Percentiles rank a stretch among this genome's conserved stretches.
These are phyloP conservation scores for Peromyscus maniculatus DNA, from an alignment of 2,113 vertebrate species.

Conservation along the genomic window DNA sequence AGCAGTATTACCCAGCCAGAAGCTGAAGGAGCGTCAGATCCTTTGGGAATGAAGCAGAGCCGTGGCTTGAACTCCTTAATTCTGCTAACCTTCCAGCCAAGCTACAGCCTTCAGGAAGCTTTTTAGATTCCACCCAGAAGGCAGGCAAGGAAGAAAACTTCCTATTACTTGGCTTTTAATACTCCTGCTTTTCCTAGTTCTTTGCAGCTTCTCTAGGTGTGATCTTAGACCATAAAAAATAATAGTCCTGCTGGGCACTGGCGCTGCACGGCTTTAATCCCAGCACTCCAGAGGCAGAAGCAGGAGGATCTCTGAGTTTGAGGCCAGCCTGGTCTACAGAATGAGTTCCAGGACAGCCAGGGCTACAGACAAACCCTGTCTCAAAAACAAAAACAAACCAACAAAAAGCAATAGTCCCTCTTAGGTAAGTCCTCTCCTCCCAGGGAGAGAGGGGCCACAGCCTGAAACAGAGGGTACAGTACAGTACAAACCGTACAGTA, in stretches of 20 bases:
- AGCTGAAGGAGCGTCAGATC: background rate
- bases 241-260: background rate
- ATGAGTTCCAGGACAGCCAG: background rate
- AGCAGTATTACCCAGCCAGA: background rate
- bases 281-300: background rate
- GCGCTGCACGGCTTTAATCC: background rate
- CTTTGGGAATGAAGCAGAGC: background rate
- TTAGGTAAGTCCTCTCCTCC: background rate
- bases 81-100: background rate
- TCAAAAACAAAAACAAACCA: background rate
- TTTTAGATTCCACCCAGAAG: background rate
- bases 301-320: background rate
- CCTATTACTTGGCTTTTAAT: constrained; percentile 10
- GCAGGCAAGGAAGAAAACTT: background rate
- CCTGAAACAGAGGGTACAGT: background rate
- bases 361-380: background rate
- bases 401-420: background rate
- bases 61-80: background rate
- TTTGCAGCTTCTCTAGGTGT: constrained; percentile 34
- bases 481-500: background rate
- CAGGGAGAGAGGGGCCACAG: no score
- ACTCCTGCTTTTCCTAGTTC: constrained; percentile 34
- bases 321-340: background rate
- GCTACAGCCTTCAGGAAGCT: background rate
- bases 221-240: constrained; percentile 15